Base-by-base conservation (phyloP, 1,140 invertebrate species). In the Limonius californicus region DNA sequence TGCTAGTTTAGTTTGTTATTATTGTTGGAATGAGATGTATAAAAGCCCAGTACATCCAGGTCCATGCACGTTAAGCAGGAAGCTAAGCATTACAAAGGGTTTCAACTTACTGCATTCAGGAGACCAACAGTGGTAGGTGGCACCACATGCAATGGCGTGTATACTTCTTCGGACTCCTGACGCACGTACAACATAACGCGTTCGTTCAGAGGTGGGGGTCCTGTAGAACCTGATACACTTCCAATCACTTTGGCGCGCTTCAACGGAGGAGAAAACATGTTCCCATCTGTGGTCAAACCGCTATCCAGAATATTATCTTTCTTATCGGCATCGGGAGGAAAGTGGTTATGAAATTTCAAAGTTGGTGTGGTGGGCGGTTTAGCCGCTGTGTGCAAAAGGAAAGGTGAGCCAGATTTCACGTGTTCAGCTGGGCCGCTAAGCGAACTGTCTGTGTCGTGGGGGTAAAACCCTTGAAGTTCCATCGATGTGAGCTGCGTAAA, bases 111-210 rank as follows among this genome's bases (percentile, higher is more conserved):
- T 72, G 96, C 95, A 79, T 93, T 91, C 62, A 96, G 84, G 35
- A 98, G 86, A 70, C 95, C 95, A 66, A 89, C 85, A 23, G 95
- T 90, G 42, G 90, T 93, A 12, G 97, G 96, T 12, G 94, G 94
- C 4, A 93, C 89, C 43, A 99, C 88, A 79, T 99, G 95, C 1
- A 99, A 81, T 0, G 97, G 93, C 14, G 95, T 98, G 77, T 95
- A 99, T 15, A 95, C 88, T 65, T 95, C 90, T 77, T 99, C 97
- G 57, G 91, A 87, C 75, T 96, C 92, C 77, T 98, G 94, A 67
- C 95, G 85, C 14, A 98, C 95, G 78, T 98, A 99, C 9, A 99
- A 79, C 89, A 99, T 95, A 19, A 99, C 94, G 76, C 92, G 82
- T 80, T 97, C 91, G 71, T 83, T 87, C 66, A 91, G 80, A 67